Base-by-base conservation (phyloP, 2,113 vertebrate genomes). In the Rhagologus leucostigma region DNA sequence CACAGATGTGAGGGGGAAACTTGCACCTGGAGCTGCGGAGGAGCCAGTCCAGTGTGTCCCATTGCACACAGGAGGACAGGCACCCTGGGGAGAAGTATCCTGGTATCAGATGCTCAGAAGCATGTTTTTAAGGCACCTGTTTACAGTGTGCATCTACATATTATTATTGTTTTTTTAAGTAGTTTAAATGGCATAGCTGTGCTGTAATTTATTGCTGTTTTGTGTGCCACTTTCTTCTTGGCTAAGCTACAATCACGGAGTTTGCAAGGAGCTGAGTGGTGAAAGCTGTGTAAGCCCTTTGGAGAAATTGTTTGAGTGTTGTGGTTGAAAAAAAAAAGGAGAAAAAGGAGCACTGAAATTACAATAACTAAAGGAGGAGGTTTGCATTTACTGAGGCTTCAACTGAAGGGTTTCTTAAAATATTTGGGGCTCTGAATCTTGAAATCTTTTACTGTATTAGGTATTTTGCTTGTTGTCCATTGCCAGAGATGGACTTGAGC, bases 141-240 rank as follows among this genome's bases (percentile, higher is more conserved):
- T 95, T 78, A 94, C 93, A 93, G 24, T 32, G 29, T 56, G 78
- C 63, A 69, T 59, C 49, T 62, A 30, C 26, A 18, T 81, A 32
- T 55, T 73, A 53, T 22, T 62, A 16, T 3, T 84, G 16, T 1
- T 90, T 87, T 93, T 78, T 89, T 2, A 70, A 60, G 68, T 93
- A 94, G 85, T 65, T 71, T 53, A 56, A 64, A 32, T 73, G 53
- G 52, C 42, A 52, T 90, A 93, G 76, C 35, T 64, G 75, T 95
- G 73, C 87, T 94, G 90, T 95, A 95, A 95, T 57, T 95, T 95
- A 91, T 95, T 94, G 83, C 82, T 52, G 87, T 46, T 89, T 68
- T 17, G 49, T 94, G 69, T 75, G 53, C 86, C 30, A 53, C 73
- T 79, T 94, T 44, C 50, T 83, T 81, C 89, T 70, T 93, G 78